Evolutionary conservation across 2,797 vertebrate species (phyloP).

Genomic region (Takifugu ocellatus): DNA sequence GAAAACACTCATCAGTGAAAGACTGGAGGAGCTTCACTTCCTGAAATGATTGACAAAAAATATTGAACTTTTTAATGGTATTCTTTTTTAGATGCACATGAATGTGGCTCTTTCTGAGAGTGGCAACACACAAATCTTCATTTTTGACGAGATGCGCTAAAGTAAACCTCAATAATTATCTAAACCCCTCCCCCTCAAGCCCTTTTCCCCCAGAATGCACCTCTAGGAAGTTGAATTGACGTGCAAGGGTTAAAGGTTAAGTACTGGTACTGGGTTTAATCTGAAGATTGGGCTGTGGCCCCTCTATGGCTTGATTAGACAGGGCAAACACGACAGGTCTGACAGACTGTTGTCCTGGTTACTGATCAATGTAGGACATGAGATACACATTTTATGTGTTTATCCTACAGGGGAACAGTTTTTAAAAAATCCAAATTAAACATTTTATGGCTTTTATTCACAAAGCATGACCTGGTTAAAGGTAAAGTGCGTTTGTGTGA

Average conservation of each 20-base stretch:
- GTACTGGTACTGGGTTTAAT: conserved; percentile 17
- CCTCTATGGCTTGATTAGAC: conserved; percentile 42
- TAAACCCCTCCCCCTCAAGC: conserved; percentile 20
- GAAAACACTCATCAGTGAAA: too few species aligned
- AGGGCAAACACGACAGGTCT: conserved; percentile 28
- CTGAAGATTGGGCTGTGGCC: conserved; percentile 37
- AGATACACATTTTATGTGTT: conserved; percentile 38
- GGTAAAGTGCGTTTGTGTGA: too few species aligned
- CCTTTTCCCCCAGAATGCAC: conserved; percentile 41
- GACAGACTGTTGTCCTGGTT: conserved; percentile 45
- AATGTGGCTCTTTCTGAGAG: conserved; percentile 25
- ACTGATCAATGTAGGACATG: conserved; percentile 48
- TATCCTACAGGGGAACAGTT: conserved; percentile 32
- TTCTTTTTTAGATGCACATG: conserved; percentile 42
- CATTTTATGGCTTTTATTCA: too few species aligned
- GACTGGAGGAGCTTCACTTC: too few species aligned
- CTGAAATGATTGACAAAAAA: too few species aligned
- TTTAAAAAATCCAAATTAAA: neutral
- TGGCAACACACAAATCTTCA: conserved; percentile 24
- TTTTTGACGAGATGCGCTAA: conserved; percentile 25
- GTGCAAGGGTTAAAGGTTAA: conserved; percentile 41
- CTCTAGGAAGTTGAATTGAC: conserved; percentile 47
- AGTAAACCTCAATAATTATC: conserved; percentile 23
- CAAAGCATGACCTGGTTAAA: too few species aligned
- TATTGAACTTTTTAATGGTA: too few species aligned